Evolutionary conservation across 2,888 invertebrate genomes (phyloP).

Genomic region (Emesis castigata): DNA sequence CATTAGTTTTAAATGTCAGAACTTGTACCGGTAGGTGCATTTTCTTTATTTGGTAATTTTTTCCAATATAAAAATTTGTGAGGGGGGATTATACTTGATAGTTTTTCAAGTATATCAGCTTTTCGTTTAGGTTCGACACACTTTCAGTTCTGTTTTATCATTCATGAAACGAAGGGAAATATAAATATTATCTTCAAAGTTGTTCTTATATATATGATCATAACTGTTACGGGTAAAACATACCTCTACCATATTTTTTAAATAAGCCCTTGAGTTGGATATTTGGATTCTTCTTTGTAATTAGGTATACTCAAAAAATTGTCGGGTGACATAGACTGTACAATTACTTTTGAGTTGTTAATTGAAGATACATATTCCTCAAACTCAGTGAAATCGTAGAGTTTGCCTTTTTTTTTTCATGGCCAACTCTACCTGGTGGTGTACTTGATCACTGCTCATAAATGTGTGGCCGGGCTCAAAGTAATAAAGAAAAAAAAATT

Average conservation of each 20-base stretch:
- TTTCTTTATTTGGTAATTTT: too few relatives aligned
- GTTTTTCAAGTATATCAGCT: too few relatives aligned
- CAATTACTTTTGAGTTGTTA: conserved; percentile 47
- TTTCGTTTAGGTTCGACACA: too few relatives aligned
- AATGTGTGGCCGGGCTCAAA: conserved; percentile 68
- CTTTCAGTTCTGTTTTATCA: not conserved
- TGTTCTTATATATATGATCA: conserved; percentile 42
- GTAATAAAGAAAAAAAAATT: conserved; percentile 50
- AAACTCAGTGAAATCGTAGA: conserved; percentile 62
- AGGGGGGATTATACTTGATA: too few relatives aligned
- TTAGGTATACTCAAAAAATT: conserved; percentile 58
- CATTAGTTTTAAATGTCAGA: too few relatives aligned
- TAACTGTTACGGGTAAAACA: conserved; percentile 39
- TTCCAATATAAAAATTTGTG: too few relatives aligned
- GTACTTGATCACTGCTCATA: conserved; percentile 62
- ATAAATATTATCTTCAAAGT: not conserved
- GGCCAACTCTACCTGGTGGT: conserved; percentile 58
- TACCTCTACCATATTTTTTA: conserved; percentile 29
- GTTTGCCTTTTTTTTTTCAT: conserved; percentile 59
- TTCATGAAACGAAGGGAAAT: not conserved
- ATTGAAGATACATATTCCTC: conserved; percentile 50
- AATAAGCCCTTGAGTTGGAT: conserved; percentile 31
- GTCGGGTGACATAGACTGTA: conserved; percentile 40
- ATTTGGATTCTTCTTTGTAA: conserved; percentile 62
- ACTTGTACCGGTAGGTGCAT: too few relatives aligned